Percentiles rank a stretch among this genome's conserved stretches.
phyloP scores from a whole-genome alignment of 2,888 invertebrate genomes.

The Lochmaea crataegi region DNA sequence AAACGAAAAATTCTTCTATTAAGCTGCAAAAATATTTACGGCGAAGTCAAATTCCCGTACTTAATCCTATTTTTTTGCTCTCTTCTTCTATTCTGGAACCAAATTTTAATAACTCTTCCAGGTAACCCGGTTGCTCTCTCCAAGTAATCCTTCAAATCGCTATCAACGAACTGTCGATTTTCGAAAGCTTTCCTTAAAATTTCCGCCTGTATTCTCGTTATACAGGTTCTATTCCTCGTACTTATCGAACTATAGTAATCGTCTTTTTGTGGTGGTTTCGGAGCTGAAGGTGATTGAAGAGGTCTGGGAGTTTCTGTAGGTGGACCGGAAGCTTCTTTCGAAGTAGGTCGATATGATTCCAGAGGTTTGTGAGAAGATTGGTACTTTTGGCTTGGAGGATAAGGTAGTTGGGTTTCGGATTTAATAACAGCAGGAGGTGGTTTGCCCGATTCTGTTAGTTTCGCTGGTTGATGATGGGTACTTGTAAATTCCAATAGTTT shows the following conservation, averaged over 20 bases:
- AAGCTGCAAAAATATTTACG: neutral
- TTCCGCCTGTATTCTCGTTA: constrained; percentile 35
- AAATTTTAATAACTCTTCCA: constrained; percentile 40
- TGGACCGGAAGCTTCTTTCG: neutral
- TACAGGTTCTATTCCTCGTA: constrained; percentile 35
- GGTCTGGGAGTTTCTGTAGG: neutral
- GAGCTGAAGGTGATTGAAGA: neutral
- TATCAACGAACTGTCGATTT: constrained; percentile 34
- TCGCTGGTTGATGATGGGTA: constrained; percentile 11
- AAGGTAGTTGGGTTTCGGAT: constrained; percentile 1
- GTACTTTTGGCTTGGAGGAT: neutral
- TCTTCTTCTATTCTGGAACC: constrained; percentile 44
- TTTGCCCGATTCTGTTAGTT: constrained; percentile 16
- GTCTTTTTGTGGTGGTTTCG: constrained; percentile 8
- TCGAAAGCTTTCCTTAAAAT: constrained; percentile 38
- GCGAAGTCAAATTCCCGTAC: constrained; percentile 16
- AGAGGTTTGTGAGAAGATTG: neutral
- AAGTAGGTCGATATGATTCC: neutral
- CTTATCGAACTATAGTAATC: constrained; percentile 5
- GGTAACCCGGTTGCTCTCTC: constrained; percentile 40
- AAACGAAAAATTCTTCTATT: too few species aligned
- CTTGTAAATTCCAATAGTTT: constrained; percentile 24
- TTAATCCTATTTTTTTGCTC: constrained; percentile 37
- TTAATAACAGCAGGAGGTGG: neutral
- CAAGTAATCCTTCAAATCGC: constrained; percentile 29